phyloP scores from a whole-genome alignment of 2,888 invertebrate species.

The Lamellibrachia columna region DNA sequence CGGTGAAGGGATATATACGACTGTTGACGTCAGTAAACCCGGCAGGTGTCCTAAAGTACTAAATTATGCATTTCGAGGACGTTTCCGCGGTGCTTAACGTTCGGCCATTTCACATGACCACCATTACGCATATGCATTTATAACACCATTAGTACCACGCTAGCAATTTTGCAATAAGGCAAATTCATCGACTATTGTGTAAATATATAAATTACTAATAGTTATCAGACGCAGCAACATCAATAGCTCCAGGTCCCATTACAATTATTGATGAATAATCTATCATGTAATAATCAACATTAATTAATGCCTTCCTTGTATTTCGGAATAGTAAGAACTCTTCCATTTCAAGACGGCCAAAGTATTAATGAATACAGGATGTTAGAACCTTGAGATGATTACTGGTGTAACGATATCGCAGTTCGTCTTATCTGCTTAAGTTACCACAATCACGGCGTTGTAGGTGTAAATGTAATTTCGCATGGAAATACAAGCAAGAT shows the following conservation, averaged over 20 bases:
- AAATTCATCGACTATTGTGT: background rate
- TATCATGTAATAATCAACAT: background rate
- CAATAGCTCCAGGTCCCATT: background rate
- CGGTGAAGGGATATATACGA: background rate
- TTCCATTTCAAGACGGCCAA: too few relatives aligned
- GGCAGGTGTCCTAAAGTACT: background rate
- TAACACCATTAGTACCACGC: constrained; percentile 9
- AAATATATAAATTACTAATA: background rate
- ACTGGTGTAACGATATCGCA: background rate
- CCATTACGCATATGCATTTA: background rate
- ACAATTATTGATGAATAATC: background rate
- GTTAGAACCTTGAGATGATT: background rate
- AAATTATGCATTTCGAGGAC: background rate
- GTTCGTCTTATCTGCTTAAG: background rate
- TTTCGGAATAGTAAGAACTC: too few relatives aligned
- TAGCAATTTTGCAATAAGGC: background rate
- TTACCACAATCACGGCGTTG: background rate
- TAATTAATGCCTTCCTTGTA: background rate
- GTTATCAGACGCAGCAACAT: background rate
- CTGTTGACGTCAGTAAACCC: background rate
- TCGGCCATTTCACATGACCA: background rate
- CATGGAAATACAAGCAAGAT: background rate
- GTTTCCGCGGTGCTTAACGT: background rate
- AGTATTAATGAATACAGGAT: too few relatives aligned
- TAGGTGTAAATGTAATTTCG: background rate